These are phyloP conservation scores for Bugulina stolonifera DNA, from an alignment of 2,888 invertebrate species.

Conservation along the genomic window DNA sequence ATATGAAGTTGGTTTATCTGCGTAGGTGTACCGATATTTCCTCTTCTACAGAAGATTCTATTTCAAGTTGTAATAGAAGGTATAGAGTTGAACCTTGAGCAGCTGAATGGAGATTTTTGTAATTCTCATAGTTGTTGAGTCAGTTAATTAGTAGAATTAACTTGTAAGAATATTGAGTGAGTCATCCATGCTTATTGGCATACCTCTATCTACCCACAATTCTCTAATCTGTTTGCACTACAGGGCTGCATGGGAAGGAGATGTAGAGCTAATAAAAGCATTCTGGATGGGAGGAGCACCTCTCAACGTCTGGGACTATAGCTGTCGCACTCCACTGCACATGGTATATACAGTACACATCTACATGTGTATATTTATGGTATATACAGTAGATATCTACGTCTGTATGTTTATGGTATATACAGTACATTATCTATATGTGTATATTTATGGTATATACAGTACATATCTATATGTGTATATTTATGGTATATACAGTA, in stretches of 20 bases:
- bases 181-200: no score
- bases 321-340: constrained; percentile 42
- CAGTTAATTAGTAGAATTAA: no score
- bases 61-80: no score
- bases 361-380: constrained; percentile 6
- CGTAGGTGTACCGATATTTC: no score
- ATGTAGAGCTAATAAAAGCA: constrained; percentile 45
- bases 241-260: constrained; percentile 41
- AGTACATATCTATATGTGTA: background rate
- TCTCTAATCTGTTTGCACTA: background rate
- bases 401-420: background rate
- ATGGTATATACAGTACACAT: constrained; percentile 34
- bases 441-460: background rate
- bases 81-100: no score
- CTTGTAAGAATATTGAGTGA: no score
- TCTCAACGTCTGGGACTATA: constrained; percentile 40
- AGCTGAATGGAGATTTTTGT: no score
- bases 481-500: background rate
- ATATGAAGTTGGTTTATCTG: no score
- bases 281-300: constrained; percentile 43
- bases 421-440: background rate
- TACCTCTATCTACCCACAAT: no score
- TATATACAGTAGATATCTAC: background rate
- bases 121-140: no score
- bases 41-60: no score